phyloP scores from a whole-genome alignment of 2,888 invertebrate genomes.

The Ichneumoninae sp. region DNA sequence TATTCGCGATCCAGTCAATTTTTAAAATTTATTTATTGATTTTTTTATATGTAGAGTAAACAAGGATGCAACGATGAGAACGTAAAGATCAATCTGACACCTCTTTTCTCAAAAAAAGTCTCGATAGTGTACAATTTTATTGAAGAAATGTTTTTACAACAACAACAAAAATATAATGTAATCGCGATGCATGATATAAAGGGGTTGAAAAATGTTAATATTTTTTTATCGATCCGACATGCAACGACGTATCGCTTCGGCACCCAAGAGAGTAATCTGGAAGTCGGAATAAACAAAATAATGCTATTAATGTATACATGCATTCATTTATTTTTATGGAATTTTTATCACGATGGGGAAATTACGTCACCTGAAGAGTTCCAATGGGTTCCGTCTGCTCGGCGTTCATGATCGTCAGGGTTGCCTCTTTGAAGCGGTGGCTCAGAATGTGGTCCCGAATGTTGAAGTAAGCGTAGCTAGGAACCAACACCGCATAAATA shows the following conservation, averaged over 20 bases:
- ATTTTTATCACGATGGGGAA: slow-evolving; percentile 12
- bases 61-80: background rate
- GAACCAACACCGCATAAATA: background rate
- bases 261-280: slow-evolving; percentile 73
- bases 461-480: slow-evolving; percentile 76
- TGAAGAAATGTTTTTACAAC: background rate
- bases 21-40: background rate
- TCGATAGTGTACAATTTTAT: background rate
- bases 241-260: slow-evolving; percentile 71
- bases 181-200: background rate
- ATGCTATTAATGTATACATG: background rate
- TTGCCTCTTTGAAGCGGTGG: slow-evolving; percentile 64
- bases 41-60: background rate
- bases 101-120: background rate
- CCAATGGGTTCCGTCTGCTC: slow-evolving; percentile 73
- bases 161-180: background rate
- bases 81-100: background rate
- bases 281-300: slow-evolving; percentile 31
- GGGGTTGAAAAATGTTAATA: no score
- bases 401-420: slow-evolving; percentile 71
- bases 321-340: background rate
- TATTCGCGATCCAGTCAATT: background rate
- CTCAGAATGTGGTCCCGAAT: slow-evolving; percentile 75
- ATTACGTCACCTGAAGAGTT: slow-evolving; percentile 73
- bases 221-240: slow-evolving; percentile 47